Evolutionary conservation across 1,140 invertebrate species (phyloP).

Genomic region (Mesaphorura yosii): DNA sequence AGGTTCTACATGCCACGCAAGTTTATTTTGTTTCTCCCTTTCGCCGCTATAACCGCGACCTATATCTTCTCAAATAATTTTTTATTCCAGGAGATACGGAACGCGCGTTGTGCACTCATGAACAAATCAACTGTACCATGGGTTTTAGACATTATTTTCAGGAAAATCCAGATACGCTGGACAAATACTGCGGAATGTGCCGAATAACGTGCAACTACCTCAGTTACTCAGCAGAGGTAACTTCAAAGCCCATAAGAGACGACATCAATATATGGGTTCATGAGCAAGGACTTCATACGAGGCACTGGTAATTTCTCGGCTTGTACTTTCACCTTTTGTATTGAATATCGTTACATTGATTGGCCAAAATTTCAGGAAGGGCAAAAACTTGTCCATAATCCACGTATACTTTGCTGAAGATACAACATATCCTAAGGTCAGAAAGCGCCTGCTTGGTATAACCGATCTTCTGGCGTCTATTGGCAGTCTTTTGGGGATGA

Average conservation of each 20-base stretch:
- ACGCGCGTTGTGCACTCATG: not conserved
- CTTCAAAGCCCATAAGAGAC: constrained; percentile 10
- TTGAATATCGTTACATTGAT: not conserved
- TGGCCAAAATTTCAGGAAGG: not conserved
- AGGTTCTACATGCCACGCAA: constrained; percentile 30
- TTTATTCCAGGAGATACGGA: not conserved
- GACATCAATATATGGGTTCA: not conserved
- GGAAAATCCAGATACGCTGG: constrained; percentile 9
- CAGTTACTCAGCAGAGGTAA: constrained; percentile 7
- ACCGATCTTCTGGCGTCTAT: constrained; percentile 13
- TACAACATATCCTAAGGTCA: constrained; percentile 11
- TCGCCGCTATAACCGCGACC: not conserved
- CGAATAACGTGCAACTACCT: constrained; percentile 25
- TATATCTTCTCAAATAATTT: not conserved
- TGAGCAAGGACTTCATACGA: not conserved
- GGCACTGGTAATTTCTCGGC: not conserved
- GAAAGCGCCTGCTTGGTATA: constrained; percentile 18
- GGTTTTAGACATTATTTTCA: not conserved
- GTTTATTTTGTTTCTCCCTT: not conserved
- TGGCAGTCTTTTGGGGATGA: not conserved
- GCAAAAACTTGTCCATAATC: constrained; percentile 14
- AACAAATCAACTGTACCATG: not conserved
- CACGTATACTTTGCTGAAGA: constrained; percentile 21
- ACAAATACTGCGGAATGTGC: constrained; percentile 14
- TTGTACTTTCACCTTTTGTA: not conserved